These are phyloP conservation scores for Drosophila lacertosa DNA, from an alignment of 1,140 invertebrate genomes.

Conservation along the genomic window DNA sequence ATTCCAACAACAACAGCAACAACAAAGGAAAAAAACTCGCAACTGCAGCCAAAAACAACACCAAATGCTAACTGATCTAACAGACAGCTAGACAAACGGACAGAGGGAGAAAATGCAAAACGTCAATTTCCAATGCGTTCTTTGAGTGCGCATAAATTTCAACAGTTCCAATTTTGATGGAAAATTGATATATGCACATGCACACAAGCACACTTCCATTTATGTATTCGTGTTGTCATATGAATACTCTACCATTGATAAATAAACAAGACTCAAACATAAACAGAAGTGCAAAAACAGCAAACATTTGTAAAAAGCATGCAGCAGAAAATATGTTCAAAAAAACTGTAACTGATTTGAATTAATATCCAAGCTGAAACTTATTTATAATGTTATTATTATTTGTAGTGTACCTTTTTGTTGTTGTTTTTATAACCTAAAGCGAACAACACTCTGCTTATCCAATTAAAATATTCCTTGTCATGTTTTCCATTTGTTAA, in stretches of 20 bases:
- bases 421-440: no score
- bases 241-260: constrained; percentile 19
- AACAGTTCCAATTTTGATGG: constrained; percentile 33
- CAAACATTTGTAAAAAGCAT: neutral
- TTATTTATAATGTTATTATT: no score
- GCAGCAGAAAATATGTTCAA: no score
- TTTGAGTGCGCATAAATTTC: constrained; percentile 63
- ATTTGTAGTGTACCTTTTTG: no score
- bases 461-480: constrained; percentile 5
- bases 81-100: constrained; percentile 19
- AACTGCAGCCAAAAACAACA: constrained; percentile 10
- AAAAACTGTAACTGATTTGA: no score
- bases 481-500: neutral
- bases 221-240: neutral
- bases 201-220: neutral
- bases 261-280: constrained; percentile 2
- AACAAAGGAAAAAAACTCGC: constrained; percentile 9
- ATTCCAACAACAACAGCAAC: constrained; percentile 25
- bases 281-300: neutral
- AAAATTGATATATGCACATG: constrained; percentile 51
- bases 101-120: constrained; percentile 42
- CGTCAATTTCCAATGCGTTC: constrained; percentile 58
- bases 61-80: constrained; percentile 29
- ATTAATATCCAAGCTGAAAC: no score
- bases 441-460: neutral